Evolutionary conservation across 2,888 invertebrate species (phyloP).

Genomic region (Lasioglossum zephyrum): DNA sequence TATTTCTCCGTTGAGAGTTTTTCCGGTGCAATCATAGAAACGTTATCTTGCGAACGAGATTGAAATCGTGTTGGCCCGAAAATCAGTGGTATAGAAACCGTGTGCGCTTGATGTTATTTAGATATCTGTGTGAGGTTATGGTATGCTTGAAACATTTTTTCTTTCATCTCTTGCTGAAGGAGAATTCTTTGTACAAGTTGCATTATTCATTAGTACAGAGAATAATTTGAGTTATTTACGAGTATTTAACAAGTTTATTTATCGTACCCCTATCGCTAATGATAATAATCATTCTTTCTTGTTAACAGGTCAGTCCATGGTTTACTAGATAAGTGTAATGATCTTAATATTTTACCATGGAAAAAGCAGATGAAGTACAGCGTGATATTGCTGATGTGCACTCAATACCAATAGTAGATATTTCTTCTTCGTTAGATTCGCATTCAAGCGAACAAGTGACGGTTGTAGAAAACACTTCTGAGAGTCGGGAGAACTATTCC

Average conservation of each 20-base stretch:
- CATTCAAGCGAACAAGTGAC: conserved; percentile 10
- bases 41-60: not conserved
- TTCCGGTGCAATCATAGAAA: not conserved
- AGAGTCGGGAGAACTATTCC: conserved; percentile 1
- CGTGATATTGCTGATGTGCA: conserved; percentile 17
- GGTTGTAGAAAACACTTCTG: not conserved
- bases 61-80: not conserved
- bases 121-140: conserved; percentile 55
- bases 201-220: not conserved
- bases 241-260: not conserved
- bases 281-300: conserved; percentile 6
- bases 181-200: not conserved
- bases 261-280: not conserved
- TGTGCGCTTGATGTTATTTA: conserved; percentile 3
- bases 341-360: conserved; percentile 63
- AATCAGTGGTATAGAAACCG: not conserved
- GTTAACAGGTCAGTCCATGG: conserved; percentile 57
- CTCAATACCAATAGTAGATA: not conserved
- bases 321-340: conserved; percentile 50
- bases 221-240: not conserved
- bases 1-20: not conserved
- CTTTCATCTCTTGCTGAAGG: not conserved
- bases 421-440: conserved; percentile 1
- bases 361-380: conserved; percentile 57
- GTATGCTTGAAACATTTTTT: conserved; percentile 18